Evolutionary conservation across 2,797 vertebrate genomes (phyloP).

Genomic region (Periophthalmus magnuspinnatus): DNA sequence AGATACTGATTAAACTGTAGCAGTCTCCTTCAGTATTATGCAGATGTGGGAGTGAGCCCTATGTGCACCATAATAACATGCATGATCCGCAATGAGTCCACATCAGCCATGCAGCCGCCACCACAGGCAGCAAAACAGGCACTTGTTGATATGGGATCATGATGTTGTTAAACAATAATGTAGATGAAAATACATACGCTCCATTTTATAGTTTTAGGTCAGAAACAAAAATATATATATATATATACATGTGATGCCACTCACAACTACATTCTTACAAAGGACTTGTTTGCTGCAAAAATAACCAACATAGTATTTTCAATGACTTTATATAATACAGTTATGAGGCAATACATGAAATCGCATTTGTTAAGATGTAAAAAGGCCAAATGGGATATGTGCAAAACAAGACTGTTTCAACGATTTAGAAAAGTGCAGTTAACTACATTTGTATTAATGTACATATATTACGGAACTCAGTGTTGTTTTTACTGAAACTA

Average conservation of each 20-base stretch:
- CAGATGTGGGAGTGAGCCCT: conserved; percentile 72
- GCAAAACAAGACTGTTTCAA: neutral
- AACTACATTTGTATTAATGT: neutral
- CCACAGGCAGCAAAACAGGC: conserved; percentile 35
- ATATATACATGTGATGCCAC: neutral
- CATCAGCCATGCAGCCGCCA: conserved; percentile 56
- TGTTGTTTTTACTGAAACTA: neutral
- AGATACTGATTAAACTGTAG: conserved; percentile 80
- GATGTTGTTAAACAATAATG: conserved; percentile 35
- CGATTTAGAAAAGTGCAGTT: neutral
- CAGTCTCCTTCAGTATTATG: conserved; percentile 76
- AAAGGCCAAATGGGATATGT: neutral
- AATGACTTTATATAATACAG: neutral
- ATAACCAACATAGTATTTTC: neutral
- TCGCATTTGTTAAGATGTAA: neutral
- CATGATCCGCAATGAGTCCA: conserved; percentile 64
- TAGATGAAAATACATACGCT: conserved; percentile 6
- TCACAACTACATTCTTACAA: neutral
- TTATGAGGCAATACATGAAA: neutral
- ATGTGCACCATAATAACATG: conserved; percentile 72
- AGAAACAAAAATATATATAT: neutral
- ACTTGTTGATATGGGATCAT: conserved; percentile 63
- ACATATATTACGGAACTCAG: neutral
- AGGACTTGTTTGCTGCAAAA: neutral
- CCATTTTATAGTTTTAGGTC: neutral